Percentiles rank a stretch among this genome's conserved stretches.
Conservation (phyloP, 2,888 invertebrate genomes). For the Rosalia funebris region DNA sequence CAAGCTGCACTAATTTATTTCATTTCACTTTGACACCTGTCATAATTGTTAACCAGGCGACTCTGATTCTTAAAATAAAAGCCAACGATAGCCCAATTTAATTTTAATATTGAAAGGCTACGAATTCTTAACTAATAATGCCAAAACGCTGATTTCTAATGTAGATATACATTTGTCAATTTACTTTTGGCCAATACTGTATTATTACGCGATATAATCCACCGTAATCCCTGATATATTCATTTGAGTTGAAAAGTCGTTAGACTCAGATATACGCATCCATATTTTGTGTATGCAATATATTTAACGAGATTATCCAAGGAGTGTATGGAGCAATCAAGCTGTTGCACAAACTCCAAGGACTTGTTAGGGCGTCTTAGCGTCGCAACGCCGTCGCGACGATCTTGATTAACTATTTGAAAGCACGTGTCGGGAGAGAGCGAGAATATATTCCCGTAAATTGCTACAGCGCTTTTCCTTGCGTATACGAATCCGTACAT, state of each 20-base stretch:
- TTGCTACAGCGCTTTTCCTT: neutral
- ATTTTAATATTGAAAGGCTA: too few species aligned
- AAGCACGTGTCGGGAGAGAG: neutral
- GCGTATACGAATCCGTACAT: neutral
- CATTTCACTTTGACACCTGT: too few species aligned
- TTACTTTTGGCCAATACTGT: too few species aligned
- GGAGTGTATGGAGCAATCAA: conserved; percentile 6
- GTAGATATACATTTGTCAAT: too few species aligned
- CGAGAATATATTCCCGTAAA: neutral
- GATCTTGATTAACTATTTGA: conserved; percentile 22
- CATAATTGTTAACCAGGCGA: too few species aligned
- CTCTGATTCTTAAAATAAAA: too few species aligned
- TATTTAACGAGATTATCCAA: conserved; percentile 1
- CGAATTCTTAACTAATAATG: too few species aligned
- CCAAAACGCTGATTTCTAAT: too few species aligned
- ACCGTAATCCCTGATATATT: neutral
- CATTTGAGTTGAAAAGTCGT: neutral
- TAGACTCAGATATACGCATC: neutral
- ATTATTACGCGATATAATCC: too few species aligned
- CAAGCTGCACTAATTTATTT: too few species aligned
- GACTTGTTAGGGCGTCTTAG: neutral
- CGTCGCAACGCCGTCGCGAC: conserved; percentile 18
- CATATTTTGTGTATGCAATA: neutral
- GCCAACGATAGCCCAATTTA: too few species aligned
- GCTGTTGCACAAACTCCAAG: neutral